Evolutionary conservation across 2,113 vertebrate species (phyloP), one percentile per base, ranked within the genome.

Genomic region (Condylura cristata): DNA sequence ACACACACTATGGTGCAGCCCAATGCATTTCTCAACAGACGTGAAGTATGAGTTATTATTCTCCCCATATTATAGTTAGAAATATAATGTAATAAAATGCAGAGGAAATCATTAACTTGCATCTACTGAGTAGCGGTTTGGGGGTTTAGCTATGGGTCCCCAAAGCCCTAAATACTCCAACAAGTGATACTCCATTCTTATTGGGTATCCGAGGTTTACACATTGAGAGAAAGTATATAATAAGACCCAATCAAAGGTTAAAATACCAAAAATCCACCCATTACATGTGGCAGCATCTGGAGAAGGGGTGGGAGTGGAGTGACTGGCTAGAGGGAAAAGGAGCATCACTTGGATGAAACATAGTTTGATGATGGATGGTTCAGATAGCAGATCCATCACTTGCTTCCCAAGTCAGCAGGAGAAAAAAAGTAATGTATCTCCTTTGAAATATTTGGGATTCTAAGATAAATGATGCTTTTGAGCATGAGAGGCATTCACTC

Each of bases 401-500:
- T 48, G 17, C 80, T 53, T 83, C 34, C n/a, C n/a, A 34, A 1
- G 6, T 70, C 51, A 85, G 28, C 66, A 61, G 78, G 41, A 95
- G 75, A 41, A 86, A 85, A 53, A 30, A 85, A 16, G n/a, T 32
- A 51, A 83, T 20, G 7, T 18, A 20, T 92, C 17, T 82, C 34
- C 72, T 96, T 74, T 89, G n/a, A 96, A 76, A 85, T 68, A n/a
- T 24, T 83, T 92, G 20, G 8, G 63, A 89, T 92, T 76, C 37
- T 87, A 75, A 82, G 32, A 68, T 79, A 78, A 83, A 61, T 66
- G 87, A 37, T 18, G 41, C 12, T 53, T 78, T 91, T 82, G n/a
- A 34, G 72, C 81, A 24, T 63, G 63, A 39, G 58, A 12, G 14
- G 24, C 34, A 68, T 46, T 76, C 39, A 65, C 22, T 81, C 66